These are phyloP conservation scores for Chelonoidis abingdonii DNA, from an alignment of 2,113 vertebrate genomes.

Conservation along the genomic window DNA sequence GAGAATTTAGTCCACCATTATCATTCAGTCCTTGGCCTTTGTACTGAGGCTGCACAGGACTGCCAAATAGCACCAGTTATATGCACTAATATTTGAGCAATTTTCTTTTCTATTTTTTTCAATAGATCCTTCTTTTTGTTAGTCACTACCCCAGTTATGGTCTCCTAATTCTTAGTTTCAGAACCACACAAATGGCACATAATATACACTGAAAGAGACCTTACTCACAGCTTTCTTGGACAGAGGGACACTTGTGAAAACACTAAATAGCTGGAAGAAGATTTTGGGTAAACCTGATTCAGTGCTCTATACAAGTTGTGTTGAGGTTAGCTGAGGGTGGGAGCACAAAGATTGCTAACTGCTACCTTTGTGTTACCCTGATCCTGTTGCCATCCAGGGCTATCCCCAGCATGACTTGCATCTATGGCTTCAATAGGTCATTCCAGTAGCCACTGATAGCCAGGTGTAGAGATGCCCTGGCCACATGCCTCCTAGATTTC, in stretches of 20 bases:
- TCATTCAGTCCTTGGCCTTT: neutral
- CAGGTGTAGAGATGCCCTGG: neutral
- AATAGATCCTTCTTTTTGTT: neutral
- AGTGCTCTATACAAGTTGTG: neutral
- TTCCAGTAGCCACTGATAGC: neutral
- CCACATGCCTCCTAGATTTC: neutral
- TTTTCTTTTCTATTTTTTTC: neutral
- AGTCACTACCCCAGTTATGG: constrained; percentile 9
- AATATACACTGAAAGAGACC: constrained; percentile 43
- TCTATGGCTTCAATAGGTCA: neutral
- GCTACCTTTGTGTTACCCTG: neutral
- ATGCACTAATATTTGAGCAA: neutral
- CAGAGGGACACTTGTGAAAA: neutral
- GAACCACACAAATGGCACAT: constrained; percentile 33
- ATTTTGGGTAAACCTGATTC: neutral
- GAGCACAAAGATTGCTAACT: neutral
- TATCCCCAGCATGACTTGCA: neutral
- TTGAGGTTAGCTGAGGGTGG: neutral
- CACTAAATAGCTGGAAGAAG: neutral
- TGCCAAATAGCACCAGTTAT: neutral
- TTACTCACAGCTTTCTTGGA: constrained; percentile 29
- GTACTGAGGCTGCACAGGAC: neutral
- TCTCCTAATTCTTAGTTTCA: constrained; percentile 40
- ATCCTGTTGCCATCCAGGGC: neutral
- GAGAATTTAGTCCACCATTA: neutral